phyloP scores from a whole-genome alignment of 2,797 vertebrate species.

The Toxotes lorentzi region DNA sequence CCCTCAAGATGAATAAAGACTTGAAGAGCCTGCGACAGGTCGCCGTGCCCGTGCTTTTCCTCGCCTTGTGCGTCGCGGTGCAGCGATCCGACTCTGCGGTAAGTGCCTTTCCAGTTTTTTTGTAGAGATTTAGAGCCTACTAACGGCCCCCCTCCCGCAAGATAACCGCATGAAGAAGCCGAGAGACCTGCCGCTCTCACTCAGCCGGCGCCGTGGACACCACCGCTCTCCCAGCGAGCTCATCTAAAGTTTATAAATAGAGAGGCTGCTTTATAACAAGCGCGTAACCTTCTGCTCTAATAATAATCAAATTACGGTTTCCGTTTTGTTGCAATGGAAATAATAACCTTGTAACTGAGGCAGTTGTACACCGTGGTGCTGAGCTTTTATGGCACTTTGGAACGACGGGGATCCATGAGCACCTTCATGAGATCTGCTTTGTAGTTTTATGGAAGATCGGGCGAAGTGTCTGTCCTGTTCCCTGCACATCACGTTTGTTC shows the following conservation, averaged over 20 bases:
- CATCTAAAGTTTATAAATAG: slow-evolving; percentile 75
- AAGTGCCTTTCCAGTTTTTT: slow-evolving; percentile 67
- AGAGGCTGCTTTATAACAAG: slow-evolving; percentile 69
- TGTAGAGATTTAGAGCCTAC: not conserved
- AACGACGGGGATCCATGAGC: not conserved
- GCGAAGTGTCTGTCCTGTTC: slow-evolving; percentile 5
- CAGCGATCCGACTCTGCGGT: slow-evolving; percentile 81
- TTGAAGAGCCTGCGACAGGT: slow-evolving; percentile 73
- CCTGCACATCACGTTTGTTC: slow-evolving; percentile 63
- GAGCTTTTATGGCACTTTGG: slow-evolving; percentile 9
- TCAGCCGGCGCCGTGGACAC: slow-evolving; percentile 44
- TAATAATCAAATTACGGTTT: slow-evolving; percentile 23
- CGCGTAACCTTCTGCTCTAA: slow-evolving; percentile 42
- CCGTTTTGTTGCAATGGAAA: slow-evolving; percentile 1
- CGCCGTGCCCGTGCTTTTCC: slow-evolving; percentile 71
- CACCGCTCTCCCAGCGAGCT: slow-evolving; percentile 39
- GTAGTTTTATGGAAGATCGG: slow-evolving; percentile 39
- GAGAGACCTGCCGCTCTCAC: slow-evolving; percentile 29
- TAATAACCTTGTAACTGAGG: not conserved
- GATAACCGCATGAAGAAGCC: not conserved
- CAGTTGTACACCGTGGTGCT: not conserved
- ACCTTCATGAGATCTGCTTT: slow-evolving; percentile 12
- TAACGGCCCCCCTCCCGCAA: not conserved
- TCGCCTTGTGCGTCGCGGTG: slow-evolving; percentile 78
- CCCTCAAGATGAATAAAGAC: slow-evolving; percentile 78